Evolutionary conservation across 2,797 vertebrate genomes (phyloP), one percentile per base, ranked within the genome.

Genomic region (Lemur catta): DNA sequence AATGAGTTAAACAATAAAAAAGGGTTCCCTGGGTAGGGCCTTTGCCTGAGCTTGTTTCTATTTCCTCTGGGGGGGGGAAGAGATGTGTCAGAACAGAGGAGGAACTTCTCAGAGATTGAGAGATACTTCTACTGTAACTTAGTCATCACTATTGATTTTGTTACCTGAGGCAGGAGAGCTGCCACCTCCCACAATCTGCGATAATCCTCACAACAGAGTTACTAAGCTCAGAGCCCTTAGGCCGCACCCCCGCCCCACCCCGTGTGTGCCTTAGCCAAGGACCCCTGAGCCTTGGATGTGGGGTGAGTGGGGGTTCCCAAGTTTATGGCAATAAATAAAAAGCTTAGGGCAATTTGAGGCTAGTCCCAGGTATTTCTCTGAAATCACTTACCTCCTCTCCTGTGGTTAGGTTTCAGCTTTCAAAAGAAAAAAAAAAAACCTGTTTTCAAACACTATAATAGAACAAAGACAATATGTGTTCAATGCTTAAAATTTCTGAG

Each of bases 61-160:
- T 85, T 48, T 96, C 75, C 97, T 93, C 92, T 93, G 28, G 50
- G 76, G 22, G 78, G 22, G 22, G 87, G 79, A 6, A 14, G 94
- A 84, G 95, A 97, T 95, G 96, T 75, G 63, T 95, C 95, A 87
- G 94, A 82, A 71, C 76, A 93, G 84, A 92, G 67, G 59, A 71
- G 94, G 90, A 91, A 81, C 90, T 75, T 85, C n/a, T 78, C 65
- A 79, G 41, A 92, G 93, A 93, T 76, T 67, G 71, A 95, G 69
- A 96, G 88, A 89, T 94, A 93, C 61, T 87, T 86, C 85, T 48
- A 67, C 48, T 18, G 18, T 91, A 84, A 89, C 0, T 0, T 89
- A 89, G 93, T 96, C 96, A 97, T 72, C 57, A 2, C 46, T 33
- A 55, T 84, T 48, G 43, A 86, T 72, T 97, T 91, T 93, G 35